Base-by-base conservation (phyloP, 2,113 vertebrate species). In the Megalops atlanticus region DNA sequence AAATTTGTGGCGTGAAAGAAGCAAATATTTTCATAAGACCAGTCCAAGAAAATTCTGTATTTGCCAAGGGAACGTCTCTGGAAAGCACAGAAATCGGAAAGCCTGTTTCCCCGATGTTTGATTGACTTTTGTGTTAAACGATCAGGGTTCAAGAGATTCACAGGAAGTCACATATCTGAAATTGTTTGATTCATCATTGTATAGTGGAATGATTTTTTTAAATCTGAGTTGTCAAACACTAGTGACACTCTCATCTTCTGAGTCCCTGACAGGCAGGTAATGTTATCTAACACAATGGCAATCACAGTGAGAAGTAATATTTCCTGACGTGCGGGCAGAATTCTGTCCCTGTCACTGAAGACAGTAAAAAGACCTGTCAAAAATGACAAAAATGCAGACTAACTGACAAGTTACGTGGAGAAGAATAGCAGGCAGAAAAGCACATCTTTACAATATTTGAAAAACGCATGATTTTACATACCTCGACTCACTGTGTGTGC, bases 201-300 rank as follows among this genome's bases (percentile, higher is more conserved):
- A 27, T 18, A 33, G 69, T 38, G 16, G 16, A 71, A 27, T 38
- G 33, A 71, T 71, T 71, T 58, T 38, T 64, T 71, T 16, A 36
- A n/a, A n/a, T 71, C 7, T 38, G 35, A 38, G 4, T 33, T 0
- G 31, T 18, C 69, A 71, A 71, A 71, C 18, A 4, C 35, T 71
- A 11, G 11, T 18, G 21, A 21, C 69, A 71, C 47, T 24, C 12
- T 74, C 79, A 87, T 15, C 74, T 80, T 58, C 43, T 47, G 68
- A 77, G 80, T 74, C 41, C 21, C 45, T 33, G 84, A 75, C 84
- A 83, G 74, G 75, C 80, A 83, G 18, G 41, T 76, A 83, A 84
- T 84, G 75, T 68, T 80, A 87, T 88, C 79, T 75, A 72, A 64
- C 45, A 36, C 36, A 49, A 24, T 82, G 78, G 81, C 80, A 74